Conservation (phyloP, 2,888 invertebrate species). For the Agrotis ipsilon region DNA sequence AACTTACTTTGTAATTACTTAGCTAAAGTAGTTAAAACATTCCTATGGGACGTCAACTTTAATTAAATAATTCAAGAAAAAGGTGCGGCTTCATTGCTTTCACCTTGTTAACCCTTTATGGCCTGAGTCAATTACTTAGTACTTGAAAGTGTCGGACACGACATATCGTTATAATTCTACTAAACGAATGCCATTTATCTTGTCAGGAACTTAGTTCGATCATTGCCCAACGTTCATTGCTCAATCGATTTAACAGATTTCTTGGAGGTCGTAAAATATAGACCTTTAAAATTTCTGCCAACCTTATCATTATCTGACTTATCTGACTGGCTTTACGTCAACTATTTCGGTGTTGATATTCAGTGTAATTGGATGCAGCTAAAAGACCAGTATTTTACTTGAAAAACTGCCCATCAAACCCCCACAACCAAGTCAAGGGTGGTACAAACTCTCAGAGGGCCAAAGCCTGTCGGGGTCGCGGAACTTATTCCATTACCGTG, state of each 20-base stretch:
- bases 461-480: too few relatives aligned
- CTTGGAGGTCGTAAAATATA: not conserved
- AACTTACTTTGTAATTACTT: not conserved
- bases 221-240: not conserved
- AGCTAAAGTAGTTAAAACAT: not conserved
- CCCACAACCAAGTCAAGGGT: too few relatives aligned
- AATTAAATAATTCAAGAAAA: slow-evolving; percentile 27
- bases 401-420: too few relatives aligned
- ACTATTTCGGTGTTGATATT: too few relatives aligned
- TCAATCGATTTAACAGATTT: not conserved
- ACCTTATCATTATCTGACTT: not conserved
- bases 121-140: slow-evolving; percentile 39
- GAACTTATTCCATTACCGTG: too few relatives aligned
- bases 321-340: too few relatives aligned
- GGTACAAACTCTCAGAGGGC: too few relatives aligned
- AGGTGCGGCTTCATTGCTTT: slow-evolving; percentile 32
- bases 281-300: not conserved
- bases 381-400: too few relatives aligned
- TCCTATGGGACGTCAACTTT: not conserved
- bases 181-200: not conserved
- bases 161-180: too few relatives aligned
- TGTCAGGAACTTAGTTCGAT: too few relatives aligned
- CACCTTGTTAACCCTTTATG: slow-evolving; percentile 25
- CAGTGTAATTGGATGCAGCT: too few relatives aligned
- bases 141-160: not conserved